phyloP scores from a whole-genome alignment of 2,888 invertebrate genomes.

The Phalangium opilio region DNA sequence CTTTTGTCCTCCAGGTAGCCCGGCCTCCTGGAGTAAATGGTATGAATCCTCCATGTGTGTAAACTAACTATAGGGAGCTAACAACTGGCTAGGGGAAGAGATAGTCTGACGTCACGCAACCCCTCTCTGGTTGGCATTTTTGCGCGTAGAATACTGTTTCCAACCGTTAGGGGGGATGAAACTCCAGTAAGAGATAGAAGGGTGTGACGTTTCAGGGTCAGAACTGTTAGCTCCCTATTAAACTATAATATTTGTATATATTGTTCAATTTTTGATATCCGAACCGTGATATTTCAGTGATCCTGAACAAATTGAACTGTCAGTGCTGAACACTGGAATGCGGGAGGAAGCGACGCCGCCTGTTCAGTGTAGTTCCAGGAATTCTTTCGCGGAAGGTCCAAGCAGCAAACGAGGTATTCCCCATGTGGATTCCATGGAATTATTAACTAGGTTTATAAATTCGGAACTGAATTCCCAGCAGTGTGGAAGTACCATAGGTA shows the following conservation, averaged over 20 bases:
- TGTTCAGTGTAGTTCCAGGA: slow-evolving; percentile 47
- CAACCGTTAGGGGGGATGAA: no score
- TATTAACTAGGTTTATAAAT: slow-evolving; percentile 22
- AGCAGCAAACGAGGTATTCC: slow-evolving; percentile 28
- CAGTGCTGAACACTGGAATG: slow-evolving; percentile 40
- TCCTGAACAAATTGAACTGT: slow-evolving; percentile 60
- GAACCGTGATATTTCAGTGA: slow-evolving; percentile 6
- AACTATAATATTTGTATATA: no score
- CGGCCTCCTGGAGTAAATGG: no score
- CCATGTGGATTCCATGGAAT: slow-evolving; percentile 27
- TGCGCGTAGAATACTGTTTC: no score
- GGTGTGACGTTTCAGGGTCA: no score
- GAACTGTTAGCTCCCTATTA: not conserved
- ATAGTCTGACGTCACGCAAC: no score
- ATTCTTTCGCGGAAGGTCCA: slow-evolving; percentile 45
- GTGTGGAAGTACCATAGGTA: slow-evolving; percentile 46
- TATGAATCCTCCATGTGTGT: no score
- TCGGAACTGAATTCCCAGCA: slow-evolving; percentile 21
- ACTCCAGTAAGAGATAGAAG: no score
- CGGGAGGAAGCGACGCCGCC: slow-evolving; percentile 33
- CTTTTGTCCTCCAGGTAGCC: no score
- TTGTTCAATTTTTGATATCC: not conserved
- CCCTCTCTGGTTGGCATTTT: no score
- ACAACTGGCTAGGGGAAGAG: no score
- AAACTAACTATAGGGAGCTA: no score